phyloP scores from a whole-genome alignment of 2,113 vertebrate genomes.

The Micromys minutus region DNA sequence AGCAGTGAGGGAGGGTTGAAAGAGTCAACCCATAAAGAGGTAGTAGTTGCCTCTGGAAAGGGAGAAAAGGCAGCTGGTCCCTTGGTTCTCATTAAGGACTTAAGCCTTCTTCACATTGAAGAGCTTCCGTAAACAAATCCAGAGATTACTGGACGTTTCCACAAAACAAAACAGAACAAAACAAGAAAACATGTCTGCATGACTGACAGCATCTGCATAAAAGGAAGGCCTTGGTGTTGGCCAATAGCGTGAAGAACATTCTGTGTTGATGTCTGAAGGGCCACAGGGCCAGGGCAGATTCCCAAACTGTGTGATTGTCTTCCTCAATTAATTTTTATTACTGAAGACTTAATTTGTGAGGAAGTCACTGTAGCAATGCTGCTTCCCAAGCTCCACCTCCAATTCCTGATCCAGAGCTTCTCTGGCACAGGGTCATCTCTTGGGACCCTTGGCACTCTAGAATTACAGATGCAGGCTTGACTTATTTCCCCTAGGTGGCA shows the following conservation, averaged over 20 bases:
- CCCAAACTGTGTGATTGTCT: constrained; percentile 35
- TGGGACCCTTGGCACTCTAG: background rate
- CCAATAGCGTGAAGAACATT: constrained; percentile 17
- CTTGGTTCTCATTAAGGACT: constrained; percentile 71
- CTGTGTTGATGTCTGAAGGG: background rate
- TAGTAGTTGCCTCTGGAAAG: background rate
- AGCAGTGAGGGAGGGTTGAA: background rate
- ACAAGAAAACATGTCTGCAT: constrained; percentile 73
- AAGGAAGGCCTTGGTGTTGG: constrained; percentile 48
- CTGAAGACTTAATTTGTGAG: constrained; percentile 51
- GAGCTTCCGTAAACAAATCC: constrained; percentile 81
- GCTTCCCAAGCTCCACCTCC: background rate
- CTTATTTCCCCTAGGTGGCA: background rate
- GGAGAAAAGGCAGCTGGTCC: constrained; percentile 73
- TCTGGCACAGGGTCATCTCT: background rate
- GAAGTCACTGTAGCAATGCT: background rate
- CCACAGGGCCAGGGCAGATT: constrained; percentile 26
- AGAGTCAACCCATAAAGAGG: background rate
- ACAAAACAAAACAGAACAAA: constrained; percentile 48
- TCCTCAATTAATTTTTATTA: constrained; percentile 48
- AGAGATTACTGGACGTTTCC: constrained; percentile 80
- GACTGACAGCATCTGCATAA: constrained; percentile 27
- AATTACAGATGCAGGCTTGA: background rate
- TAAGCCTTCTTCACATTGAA: constrained; percentile 81
- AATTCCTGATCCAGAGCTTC: background rate